Conservation (phyloP, 2,797 vertebrate genomes). For the Rhabdophis nuchalis region DNA sequence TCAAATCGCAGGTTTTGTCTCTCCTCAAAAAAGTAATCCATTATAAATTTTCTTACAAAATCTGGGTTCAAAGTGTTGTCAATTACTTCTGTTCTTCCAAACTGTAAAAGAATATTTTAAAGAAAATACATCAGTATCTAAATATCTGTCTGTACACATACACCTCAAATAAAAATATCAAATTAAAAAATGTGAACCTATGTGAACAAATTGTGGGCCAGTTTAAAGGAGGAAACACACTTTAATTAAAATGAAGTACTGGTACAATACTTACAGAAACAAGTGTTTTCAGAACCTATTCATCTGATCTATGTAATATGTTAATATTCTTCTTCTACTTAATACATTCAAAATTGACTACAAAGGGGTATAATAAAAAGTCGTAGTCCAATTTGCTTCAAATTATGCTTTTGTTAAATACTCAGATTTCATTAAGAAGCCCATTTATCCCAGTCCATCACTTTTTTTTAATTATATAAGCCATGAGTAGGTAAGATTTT, state of each 20-base stretch:
- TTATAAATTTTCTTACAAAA: constrained; percentile 96
- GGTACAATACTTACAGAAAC: neutral
- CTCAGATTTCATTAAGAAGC: neutral
- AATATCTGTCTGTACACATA: neutral
- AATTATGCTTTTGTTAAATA: neutral
- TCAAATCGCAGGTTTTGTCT: constrained; percentile 96
- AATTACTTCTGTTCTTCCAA: constrained; percentile 96
- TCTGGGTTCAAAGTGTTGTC: constrained; percentile 98
- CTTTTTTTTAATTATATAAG: neutral
- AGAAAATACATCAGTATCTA: neutral
- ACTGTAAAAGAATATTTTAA: constrained; percentile 74
- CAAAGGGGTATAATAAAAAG: neutral
- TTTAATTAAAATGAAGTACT: neutral
- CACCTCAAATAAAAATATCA: neutral
- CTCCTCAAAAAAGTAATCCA: constrained; percentile 99
- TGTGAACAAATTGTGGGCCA: neutral
- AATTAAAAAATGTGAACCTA: neutral
- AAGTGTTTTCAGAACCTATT: neutral
- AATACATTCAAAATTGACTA: neutral
- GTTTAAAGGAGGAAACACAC: neutral
- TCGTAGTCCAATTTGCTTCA: neutral
- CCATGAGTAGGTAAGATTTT: neutral
- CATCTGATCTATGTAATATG: neutral
- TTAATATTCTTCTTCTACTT: neutral
- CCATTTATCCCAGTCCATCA: neutral